phyloP scores from a whole-genome alignment of 2,797 vertebrate genomes.

The Oophaga sylvatica region DNA sequence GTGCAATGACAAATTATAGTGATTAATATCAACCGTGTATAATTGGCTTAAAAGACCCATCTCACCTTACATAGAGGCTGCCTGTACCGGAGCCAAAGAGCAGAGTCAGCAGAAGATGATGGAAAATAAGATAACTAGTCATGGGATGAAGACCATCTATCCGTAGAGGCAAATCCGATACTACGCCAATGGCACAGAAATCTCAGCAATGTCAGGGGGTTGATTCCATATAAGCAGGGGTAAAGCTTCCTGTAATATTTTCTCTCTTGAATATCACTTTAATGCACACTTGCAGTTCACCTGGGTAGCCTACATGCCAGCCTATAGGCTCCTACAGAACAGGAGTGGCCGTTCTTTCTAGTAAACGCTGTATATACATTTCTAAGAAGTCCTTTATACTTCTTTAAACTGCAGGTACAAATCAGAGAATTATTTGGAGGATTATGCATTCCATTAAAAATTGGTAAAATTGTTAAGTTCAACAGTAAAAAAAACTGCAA shows the following conservation, averaged over 20 bases:
- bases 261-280: not conserved
- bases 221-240: not conserved
- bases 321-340: too few species aligned
- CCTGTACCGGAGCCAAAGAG: slow-evolving; percentile 4
- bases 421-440: too few species aligned
- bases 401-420: too few species aligned
- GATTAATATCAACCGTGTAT: slow-evolving; percentile 47
- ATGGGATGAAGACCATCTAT: slow-evolving; percentile 14
- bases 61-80: slow-evolving; percentile 30
- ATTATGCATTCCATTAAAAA: too few species aligned
- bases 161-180: not conserved
- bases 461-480: too few species aligned
- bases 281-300: not conserved
- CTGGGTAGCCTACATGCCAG: not conserved
- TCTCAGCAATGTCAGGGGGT: not conserved
- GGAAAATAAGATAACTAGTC: slow-evolving; percentile 27
- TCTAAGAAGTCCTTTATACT: too few species aligned
- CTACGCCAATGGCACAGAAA: not conserved
- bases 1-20: slow-evolving; percentile 33
- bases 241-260: not conserved
- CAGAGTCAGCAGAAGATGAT: slow-evolving; percentile 35
- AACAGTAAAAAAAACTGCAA: too few species aligned
- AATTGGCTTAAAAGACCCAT: slow-evolving; percentile 32
- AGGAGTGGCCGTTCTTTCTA: too few species aligned
- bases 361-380: too few species aligned